phyloP scores from a whole-genome alignment of 2,113 vertebrate genomes.

The Melanotaenia duboulayi region DNA sequence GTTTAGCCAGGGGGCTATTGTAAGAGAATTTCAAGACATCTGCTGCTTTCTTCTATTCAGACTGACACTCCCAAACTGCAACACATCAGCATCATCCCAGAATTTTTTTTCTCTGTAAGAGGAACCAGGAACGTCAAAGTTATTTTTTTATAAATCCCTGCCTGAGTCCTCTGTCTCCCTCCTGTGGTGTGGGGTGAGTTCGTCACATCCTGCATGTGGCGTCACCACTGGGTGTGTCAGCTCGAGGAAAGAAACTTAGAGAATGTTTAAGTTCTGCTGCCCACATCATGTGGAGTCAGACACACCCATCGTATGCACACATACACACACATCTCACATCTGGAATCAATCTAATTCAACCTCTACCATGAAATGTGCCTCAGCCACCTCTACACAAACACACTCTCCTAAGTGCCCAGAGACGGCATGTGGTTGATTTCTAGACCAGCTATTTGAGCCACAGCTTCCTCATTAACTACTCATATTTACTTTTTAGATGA shows the following conservation, averaged over 20 bases:
- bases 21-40: constrained; percentile 71
- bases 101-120: background rate
- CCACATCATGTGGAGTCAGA: constrained; percentile 58
- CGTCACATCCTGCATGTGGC: constrained; percentile 52
- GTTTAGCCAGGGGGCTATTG: constrained; percentile 45
- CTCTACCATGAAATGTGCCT: constrained; percentile 56
- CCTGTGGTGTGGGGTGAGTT: constrained; percentile 54
- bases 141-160: no score
- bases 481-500: background rate
- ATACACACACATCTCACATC: constrained; percentile 66
- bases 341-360: constrained; percentile 69
- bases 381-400: constrained; percentile 33
- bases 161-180: constrained; percentile 55
- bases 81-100: constrained; percentile 15
- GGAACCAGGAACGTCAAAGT: background rate
- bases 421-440: constrained; percentile 20
- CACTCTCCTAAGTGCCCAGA: constrained; percentile 13
- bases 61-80: constrained; percentile 20
- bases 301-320: constrained; percentile 55
- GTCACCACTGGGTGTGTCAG: constrained; percentile 42
- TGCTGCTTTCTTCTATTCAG: constrained; percentile 70
- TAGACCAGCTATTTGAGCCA: constrained; percentile 11
- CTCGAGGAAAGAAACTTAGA: constrained; percentile 33
- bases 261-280: constrained; percentile 50
- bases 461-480: background rate